Conservation (phyloP, 2,888 invertebrate species). For the Pyrrhosoma nymphula region DNA sequence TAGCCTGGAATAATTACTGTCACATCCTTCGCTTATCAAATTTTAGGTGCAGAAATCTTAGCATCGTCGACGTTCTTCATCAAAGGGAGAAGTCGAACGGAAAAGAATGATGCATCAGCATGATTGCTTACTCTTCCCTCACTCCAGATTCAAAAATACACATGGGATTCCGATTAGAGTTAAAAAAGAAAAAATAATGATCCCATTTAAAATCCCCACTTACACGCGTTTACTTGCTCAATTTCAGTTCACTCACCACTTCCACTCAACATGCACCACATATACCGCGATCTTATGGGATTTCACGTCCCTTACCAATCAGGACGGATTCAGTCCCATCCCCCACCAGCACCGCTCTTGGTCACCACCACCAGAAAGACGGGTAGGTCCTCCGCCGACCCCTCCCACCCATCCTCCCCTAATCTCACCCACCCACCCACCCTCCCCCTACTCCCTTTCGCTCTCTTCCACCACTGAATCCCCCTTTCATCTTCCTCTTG, state of each 20-base stretch:
- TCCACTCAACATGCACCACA: not conserved
- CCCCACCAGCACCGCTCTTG: not conserved
- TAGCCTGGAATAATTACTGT: too few species aligned
- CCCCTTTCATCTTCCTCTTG: conserved; percentile 11
- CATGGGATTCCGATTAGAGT: too few species aligned
- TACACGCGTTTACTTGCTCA: not conserved
- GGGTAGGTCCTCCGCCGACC: not conserved
- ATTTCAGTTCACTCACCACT: not conserved
- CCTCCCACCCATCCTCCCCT: not conserved
- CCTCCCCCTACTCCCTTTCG: not conserved
- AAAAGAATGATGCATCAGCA: too few species aligned
- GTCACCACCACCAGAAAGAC: not conserved
- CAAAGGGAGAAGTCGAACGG: too few species aligned
- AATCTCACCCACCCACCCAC: not conserved
- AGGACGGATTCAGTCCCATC: not conserved
- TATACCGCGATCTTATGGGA: not conserved
- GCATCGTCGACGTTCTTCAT: too few species aligned
- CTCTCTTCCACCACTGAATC: not conserved
- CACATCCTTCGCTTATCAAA: too few species aligned
- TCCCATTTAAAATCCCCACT: not conserved
- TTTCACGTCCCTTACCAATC: not conserved
- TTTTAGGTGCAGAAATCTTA: too few species aligned
- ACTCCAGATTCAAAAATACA: too few species aligned
- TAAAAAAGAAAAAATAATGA: not conserved
- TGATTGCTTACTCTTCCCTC: too few species aligned